Evolutionary conservation across 2,888 invertebrate species (phyloP).

Genomic region (Autographa gamma): DNA sequence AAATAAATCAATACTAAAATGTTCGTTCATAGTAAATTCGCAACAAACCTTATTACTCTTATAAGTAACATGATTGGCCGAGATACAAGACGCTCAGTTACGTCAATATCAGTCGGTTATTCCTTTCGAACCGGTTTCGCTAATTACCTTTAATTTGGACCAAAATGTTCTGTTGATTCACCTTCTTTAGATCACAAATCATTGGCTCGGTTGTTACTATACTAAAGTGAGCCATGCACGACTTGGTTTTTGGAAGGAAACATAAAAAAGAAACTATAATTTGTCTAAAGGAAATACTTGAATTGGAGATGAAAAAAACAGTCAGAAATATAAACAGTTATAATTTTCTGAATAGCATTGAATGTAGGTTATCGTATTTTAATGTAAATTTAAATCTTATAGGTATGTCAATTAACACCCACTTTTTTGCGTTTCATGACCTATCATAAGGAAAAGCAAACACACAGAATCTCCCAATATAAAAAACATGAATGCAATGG

Average conservation of each 20-base stretch:
- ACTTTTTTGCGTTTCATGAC: not conserved
- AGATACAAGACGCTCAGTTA: slow-evolving; percentile 25
- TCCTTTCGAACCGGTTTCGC: slow-evolving; percentile 38
- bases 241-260: slow-evolving; percentile 18
- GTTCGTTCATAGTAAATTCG: slow-evolving; percentile 8
- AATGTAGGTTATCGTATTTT: not conserved
- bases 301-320: not conserved
- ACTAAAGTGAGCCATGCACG: not conserved
- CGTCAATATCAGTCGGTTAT: slow-evolving; percentile 37
- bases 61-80: not conserved
- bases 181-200: slow-evolving; percentile 13
- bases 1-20: too few relatives aligned
- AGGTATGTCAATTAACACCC: not conserved
- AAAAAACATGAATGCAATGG: not conserved
- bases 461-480: not conserved
- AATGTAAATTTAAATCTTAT: not conserved
- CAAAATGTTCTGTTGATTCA: slow-evolving; percentile 29
- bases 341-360: not conserved
- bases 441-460: not conserved
- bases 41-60: not conserved
- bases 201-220: not conserved
- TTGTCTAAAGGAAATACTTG: not conserved
- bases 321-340: not conserved
- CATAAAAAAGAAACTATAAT: not conserved
- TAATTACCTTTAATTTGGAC: slow-evolving; percentile 26